phyloP scores from a whole-genome alignment of 2,797 vertebrate genomes.

The Dendrocincla fuliginosa region DNA sequence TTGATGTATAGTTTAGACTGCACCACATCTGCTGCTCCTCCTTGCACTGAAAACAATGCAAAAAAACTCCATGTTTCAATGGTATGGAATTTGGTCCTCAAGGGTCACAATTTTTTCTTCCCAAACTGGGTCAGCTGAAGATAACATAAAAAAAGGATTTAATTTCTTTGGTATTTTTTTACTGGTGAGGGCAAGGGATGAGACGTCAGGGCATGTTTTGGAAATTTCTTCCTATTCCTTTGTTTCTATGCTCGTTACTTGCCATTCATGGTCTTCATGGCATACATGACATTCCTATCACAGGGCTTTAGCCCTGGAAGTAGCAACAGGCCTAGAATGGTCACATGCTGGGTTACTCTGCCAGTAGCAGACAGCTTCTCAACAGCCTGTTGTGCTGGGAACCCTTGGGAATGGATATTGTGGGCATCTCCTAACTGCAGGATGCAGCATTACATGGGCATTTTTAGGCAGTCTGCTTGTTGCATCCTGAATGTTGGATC shows the following conservation, averaged over 20 bases:
- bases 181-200: not conserved
- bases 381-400: not conserved
- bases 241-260: not conserved
- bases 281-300: not conserved
- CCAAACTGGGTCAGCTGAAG: not conserved
- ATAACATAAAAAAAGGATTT: not conserved
- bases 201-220: not conserved
- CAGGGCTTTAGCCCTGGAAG: not conserved
- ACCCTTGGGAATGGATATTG: not conserved
- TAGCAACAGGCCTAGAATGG: not conserved
- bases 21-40: not conserved
- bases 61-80: not conserved
- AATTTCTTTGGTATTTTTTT: not conserved
- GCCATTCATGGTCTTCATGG: fast-evolving
- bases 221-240: not conserved
- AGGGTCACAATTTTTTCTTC: not conserved
- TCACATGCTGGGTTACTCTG: not conserved
- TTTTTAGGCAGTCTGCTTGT: not conserved
- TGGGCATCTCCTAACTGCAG: not conserved
- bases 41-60: not conserved
- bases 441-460: fast-evolving
- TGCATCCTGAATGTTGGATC: not conserved
- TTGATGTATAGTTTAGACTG: not conserved
- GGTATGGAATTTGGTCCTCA: not conserved
- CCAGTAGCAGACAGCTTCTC: not conserved